These are phyloP conservation scores for Neuroscelio doddi DNA, from an alignment of 2,888 invertebrate species.

Conservation along the genomic window DNA sequence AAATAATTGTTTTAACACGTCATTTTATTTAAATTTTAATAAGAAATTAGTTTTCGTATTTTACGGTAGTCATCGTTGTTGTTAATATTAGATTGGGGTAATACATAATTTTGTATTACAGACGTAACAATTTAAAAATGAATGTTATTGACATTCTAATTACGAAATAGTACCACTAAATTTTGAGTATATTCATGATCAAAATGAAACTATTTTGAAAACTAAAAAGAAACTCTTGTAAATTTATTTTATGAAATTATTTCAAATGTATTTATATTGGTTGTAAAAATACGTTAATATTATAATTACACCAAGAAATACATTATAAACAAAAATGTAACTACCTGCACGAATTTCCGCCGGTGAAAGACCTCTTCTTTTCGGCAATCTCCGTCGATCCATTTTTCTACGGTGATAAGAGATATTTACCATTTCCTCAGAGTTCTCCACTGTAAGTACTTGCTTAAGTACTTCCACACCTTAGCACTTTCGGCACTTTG, in stretches of 20 bases:
- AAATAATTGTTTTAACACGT: conserved; percentile 4
- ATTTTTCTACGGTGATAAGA: conserved; percentile 35
- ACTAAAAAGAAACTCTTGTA: neutral
- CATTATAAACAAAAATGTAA: neutral
- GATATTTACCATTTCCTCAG: conserved; percentile 25
- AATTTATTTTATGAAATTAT: too few species aligned
- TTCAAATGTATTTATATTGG: too few species aligned
- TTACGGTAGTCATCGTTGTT: neutral
- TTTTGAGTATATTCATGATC: conserved; percentile 1
- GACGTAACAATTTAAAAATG: conserved; percentile 18
- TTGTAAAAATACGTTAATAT: too few species aligned
- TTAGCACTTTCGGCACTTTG: neutral
- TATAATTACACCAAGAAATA: too few species aligned
- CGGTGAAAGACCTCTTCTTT: conserved; percentile 53
- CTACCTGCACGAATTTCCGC: conserved; percentile 54
- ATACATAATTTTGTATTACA: neutral
- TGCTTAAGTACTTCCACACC: conserved; percentile 14
- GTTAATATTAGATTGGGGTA: conserved; percentile 19
- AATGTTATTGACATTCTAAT: conserved; percentile 20
- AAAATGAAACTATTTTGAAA: conserved; percentile 1
- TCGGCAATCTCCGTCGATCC: conserved; percentile 49
- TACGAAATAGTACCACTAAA: neutral
- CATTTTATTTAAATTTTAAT: too few species aligned
- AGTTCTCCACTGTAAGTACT: neutral
- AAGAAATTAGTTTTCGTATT: too few species aligned